Evolutionary conservation across 2,888 invertebrate species (phyloP).

Genomic region (Eugnorisma glareosa): DNA sequence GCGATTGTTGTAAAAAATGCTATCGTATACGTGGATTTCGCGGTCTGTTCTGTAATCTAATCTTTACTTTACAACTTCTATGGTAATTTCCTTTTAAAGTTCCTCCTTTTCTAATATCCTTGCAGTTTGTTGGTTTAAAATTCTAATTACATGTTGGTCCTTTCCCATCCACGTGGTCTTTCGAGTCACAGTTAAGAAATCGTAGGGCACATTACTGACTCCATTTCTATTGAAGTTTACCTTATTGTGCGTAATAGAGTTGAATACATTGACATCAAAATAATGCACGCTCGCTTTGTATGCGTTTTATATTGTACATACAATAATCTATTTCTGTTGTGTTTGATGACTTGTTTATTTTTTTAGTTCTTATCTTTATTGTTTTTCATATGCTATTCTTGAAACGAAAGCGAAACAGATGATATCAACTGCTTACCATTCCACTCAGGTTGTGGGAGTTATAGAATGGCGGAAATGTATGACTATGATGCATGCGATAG

Average conservation of each 20-base stretch:
- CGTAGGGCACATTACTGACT: neutral
- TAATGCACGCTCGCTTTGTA: slow-evolving; percentile 9
- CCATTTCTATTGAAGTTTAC: slow-evolving; percentile 31
- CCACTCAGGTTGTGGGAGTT: slow-evolving; percentile 46
- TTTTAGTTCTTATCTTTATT: neutral
- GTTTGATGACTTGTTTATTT: slow-evolving; percentile 3
- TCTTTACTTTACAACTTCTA: neutral
- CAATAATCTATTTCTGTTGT: slow-evolving; percentile 7
- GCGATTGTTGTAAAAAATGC: neutral
- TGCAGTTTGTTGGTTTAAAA: neutral
- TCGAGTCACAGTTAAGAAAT: neutral
- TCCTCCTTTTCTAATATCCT: neutral
- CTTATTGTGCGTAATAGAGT: slow-evolving; percentile 34
- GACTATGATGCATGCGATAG: slow-evolving; percentile 41
- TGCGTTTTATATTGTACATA: slow-evolving; percentile 16
- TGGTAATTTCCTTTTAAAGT: neutral
- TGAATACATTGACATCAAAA: slow-evolving; percentile 62
- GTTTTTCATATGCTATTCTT: slow-evolving; percentile 14
- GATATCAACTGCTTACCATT: slow-evolving; percentile 48
- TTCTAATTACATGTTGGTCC: neutral
- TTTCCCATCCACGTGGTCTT: neutral
- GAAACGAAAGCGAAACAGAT: slow-evolving; percentile 42
- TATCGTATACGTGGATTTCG: neutral
- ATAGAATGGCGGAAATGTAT: slow-evolving; percentile 47
- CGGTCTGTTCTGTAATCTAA: too few relatives aligned